phyloP scores from a whole-genome alignment of 2,797 vertebrate genomes.

The Paguma larvata region DNA sequence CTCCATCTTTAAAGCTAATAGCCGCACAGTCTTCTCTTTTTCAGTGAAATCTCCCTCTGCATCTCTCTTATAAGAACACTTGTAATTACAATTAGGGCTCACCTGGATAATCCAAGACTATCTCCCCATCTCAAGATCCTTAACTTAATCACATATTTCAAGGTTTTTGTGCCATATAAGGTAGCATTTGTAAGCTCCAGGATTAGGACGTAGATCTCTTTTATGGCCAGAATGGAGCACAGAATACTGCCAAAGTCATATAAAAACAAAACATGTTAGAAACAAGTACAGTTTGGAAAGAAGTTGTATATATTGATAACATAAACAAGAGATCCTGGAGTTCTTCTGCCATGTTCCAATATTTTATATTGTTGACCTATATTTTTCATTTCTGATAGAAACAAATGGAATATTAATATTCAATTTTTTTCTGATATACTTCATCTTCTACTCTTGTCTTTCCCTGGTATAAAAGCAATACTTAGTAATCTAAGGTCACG shows the following conservation, averaged over 20 bases:
- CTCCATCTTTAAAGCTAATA: constrained; percentile 7
- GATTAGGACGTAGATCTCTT: constrained; percentile 36
- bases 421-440: background rate
- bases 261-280: constrained; percentile 57
- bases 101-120: background rate
- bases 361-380: constrained; percentile 51
- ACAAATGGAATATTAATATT: background rate
- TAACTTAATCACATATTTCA: constrained; percentile 18
- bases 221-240: background rate
- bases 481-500: constrained; percentile 12
- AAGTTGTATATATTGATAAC: background rate
- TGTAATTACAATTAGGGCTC: background rate
- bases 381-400: constrained; percentile 4
- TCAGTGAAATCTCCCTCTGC: background rate
- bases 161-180: background rate
- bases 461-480: background rate
- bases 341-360: background rate
- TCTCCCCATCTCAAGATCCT: background rate
- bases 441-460: constrained; percentile 56
- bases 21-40: background rate
- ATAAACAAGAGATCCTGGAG: background rate
- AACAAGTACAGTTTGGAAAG: constrained; percentile 29
- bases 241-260: background rate
- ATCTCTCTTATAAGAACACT: background rate
- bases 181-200: background rate